These are phyloP conservation scores for Nyctalus aviator DNA, from an alignment of 2,797 vertebrate species.

Conservation along the genomic window DNA sequence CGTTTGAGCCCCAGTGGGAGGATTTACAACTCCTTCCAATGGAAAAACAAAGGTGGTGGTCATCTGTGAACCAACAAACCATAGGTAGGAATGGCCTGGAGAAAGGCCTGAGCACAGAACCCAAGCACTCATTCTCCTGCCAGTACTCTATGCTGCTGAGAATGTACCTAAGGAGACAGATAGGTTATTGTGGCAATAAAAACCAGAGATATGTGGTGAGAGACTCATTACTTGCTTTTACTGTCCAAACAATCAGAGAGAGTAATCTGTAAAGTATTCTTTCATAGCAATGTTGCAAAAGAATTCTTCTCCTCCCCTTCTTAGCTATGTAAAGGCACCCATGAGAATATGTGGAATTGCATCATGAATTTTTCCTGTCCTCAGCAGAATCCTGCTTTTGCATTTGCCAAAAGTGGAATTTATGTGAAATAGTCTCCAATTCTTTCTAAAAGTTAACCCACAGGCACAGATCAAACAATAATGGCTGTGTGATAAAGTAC, in stretches of 20 bases:
- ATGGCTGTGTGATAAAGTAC: background rate
- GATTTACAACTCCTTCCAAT: background rate
- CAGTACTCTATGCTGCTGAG: conserved; percentile 16
- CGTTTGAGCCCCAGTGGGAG: no score
- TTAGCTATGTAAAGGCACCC: conserved; percentile 68
- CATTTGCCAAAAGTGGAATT: conserved; percentile 71
- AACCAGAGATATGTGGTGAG: conserved; percentile 62
- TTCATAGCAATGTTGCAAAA: conserved; percentile 62
- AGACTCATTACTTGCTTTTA: conserved; percentile 80
- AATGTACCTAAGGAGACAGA: conserved; percentile 71
- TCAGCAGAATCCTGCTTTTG: conserved; percentile 70
- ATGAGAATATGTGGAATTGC: conserved; percentile 70
- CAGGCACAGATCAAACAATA: conserved; percentile 47
- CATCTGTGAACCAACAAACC: background rate
- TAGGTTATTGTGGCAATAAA: conserved; percentile 75
- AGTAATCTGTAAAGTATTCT: conserved; percentile 76
- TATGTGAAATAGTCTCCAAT: conserved; percentile 56
- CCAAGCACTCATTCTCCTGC: background rate
- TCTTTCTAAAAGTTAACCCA: conserved; percentile 60
- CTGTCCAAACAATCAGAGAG: conserved; percentile 75
- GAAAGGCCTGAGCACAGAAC: background rate
- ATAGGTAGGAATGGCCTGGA: background rate
- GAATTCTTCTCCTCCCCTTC: conserved; percentile 67
- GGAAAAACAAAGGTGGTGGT: background rate
- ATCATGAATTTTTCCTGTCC: conserved; percentile 78